These are phyloP conservation scores for Micropoecilia bifurca DNA, from an alignment of 2,797 vertebrate genomes.

Conservation along the genomic window DNA sequence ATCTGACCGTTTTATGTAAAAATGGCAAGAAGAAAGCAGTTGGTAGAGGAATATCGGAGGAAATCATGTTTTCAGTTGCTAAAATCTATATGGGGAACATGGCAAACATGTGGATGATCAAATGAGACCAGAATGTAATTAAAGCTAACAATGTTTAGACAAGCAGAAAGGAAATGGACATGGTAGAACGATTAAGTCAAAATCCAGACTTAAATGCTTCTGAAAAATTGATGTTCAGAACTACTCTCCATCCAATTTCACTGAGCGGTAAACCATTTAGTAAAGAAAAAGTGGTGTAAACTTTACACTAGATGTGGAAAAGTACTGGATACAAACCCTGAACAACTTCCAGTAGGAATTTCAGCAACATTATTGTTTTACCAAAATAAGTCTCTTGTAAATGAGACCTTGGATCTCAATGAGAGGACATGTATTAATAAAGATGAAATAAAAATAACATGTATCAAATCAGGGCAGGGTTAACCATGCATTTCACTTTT, in stretches of 20 bases:
- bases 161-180: not conserved
- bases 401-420: too few relatives aligned
- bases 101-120: not conserved
- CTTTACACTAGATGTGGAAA: not conserved
- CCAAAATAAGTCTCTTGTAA: too few relatives aligned
- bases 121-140: not conserved
- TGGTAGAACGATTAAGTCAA: not conserved
- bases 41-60: not conserved
- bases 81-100: not conserved
- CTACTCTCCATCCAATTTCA: not conserved
- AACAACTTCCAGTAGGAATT: not conserved
- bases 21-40: not conserved
- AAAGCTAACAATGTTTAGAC: not conserved
- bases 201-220: not conserved
- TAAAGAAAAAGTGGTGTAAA: not conserved
- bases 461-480: not conserved
- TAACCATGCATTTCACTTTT: not conserved
- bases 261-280: not conserved
- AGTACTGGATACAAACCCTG: not conserved
- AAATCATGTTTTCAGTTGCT: not conserved
- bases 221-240: not conserved
- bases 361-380: not conserved
- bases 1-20: not conserved
- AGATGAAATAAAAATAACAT: too few relatives aligned
- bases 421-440: too few relatives aligned